Percentiles rank a stretch among this genome's conserved stretches.
These are phyloP conservation scores for Notamacropus eugenii DNA, from an alignment of 2,797 vertebrate genomes.

Conservation along the genomic window DNA sequence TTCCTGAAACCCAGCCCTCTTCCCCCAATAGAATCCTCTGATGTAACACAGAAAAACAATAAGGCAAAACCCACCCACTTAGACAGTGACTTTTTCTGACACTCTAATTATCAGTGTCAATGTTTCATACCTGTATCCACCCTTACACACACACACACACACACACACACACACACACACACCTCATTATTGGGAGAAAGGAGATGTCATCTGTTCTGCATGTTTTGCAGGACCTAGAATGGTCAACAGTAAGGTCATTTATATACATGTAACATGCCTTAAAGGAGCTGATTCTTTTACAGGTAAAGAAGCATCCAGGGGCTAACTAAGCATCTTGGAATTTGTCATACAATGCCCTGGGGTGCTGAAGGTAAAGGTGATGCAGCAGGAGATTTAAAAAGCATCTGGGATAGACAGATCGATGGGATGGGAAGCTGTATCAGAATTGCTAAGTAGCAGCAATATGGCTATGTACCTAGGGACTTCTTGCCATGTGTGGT, in stretches of 20 bases:
- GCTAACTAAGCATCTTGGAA: not conserved
- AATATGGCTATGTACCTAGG: not conserved
- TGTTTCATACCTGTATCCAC: too few relatives aligned
- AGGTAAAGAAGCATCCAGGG: not conserved
- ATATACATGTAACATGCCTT: not conserved
- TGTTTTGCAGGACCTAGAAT: not conserved
- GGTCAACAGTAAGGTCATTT: not conserved
- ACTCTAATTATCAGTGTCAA: not conserved
- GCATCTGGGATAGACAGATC: not conserved
- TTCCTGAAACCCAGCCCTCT: not conserved
- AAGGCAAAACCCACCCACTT: not conserved
- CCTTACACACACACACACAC: too few relatives aligned
- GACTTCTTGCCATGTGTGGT: too few relatives aligned
- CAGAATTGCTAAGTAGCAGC: not conserved
- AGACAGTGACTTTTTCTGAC: not conserved
- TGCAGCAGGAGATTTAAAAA: not conserved
- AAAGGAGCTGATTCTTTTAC: not conserved
- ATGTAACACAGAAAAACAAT: not conserved
- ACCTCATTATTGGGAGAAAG: not conserved
- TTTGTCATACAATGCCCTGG: not conserved
- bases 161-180: not conserved
- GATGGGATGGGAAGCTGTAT: not conserved
- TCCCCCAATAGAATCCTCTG: not conserved
- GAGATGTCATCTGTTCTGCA: not conserved
- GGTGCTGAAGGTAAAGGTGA: not conserved